Percentiles rank a stretch among this genome's conserved stretches.
phyloP scores from a whole-genome alignment of 2,797 vertebrate species.

The Diceros bicornis region DNA sequence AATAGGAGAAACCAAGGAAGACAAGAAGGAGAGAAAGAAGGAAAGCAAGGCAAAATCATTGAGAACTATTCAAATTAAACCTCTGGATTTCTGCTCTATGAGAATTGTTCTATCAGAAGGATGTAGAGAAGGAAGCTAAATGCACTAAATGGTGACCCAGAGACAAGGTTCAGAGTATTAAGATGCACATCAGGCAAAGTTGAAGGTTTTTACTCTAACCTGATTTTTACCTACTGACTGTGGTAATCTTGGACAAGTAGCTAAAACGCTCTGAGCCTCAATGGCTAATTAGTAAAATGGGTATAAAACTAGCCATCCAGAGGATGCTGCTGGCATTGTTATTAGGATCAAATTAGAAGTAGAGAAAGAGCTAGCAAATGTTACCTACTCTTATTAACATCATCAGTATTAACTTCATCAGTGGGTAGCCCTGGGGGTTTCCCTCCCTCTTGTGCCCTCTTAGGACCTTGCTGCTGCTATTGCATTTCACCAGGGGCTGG shows the following conservation, averaged over 20 bases:
- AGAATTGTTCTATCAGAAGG: neutral
- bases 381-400: neutral
- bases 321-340: neutral
- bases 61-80: neutral
- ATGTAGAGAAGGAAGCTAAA: neutral
- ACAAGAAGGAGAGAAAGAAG: neutral
- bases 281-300: neutral
- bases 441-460: slow-evolving; percentile 76
- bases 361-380: neutral
- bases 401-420: too few species aligned
- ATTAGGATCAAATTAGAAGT: neutral
- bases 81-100: neutral
- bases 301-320: neutral
- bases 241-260: neutral
- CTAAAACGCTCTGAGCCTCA: neutral
- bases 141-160: neutral
- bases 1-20: neutral
- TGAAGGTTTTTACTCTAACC: neutral
- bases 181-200: neutral
- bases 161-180: neutral
- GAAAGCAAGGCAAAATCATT: neutral
- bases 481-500: slow-evolving; percentile 83
- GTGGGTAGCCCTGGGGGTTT: slow-evolving; percentile 76
- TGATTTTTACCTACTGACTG: neutral
- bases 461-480: slow-evolving; percentile 86